Percentiles rank a stretch among this genome's conserved stretches.
These are phyloP conservation scores for Lindbergichthys nudifrons DNA, from an alignment of 2,797 vertebrate species.

Conservation along the genomic window DNA sequence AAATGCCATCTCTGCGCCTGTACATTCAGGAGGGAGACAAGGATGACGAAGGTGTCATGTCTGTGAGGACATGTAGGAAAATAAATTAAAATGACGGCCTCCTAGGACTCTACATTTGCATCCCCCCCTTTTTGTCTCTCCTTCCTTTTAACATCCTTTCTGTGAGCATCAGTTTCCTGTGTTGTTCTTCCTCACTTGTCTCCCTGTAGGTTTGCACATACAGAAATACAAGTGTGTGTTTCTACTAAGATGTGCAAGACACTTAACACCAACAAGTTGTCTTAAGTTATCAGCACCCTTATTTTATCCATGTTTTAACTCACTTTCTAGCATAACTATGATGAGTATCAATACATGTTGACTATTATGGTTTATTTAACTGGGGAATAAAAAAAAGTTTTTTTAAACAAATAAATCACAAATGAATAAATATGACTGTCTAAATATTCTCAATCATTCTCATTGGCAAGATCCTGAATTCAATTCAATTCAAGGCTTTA, in stretches of 20 bases:
- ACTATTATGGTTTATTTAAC: not conserved
- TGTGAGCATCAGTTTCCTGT: slow-evolving; percentile 26
- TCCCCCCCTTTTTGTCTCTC: slow-evolving; percentile 53
- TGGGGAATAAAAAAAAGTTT: not conserved
- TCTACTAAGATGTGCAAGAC: not conserved
- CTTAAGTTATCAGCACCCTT: not conserved
- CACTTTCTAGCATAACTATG: not conserved
- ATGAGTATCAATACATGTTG: not conserved
- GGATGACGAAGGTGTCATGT: slow-evolving; percentile 10
- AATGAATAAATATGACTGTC: slow-evolving; percentile 7
- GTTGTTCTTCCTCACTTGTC: slow-evolving; percentile 24
- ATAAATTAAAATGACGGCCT: slow-evolving; percentile 27
- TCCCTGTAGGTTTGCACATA: not conserved
- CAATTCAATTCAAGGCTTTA: not conserved
- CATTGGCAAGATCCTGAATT: slow-evolving; percentile 18
- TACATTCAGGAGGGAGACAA: slow-evolving; percentile 7
- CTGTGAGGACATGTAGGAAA: slow-evolving; percentile 34
- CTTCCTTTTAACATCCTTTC: slow-evolving; percentile 40
- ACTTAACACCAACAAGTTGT: not conserved
- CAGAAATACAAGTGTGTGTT: not conserved
- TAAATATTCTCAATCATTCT: slow-evolving; percentile 26
- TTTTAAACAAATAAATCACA: not conserved
- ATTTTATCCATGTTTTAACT: not conserved
- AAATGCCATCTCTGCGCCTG: slow-evolving; percentile 1
- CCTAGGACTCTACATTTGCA: slow-evolving; percentile 43